Evolutionary conservation across 2,888 invertebrate species (phyloP).

Genomic region (Xestia ashworthii): DNA sequence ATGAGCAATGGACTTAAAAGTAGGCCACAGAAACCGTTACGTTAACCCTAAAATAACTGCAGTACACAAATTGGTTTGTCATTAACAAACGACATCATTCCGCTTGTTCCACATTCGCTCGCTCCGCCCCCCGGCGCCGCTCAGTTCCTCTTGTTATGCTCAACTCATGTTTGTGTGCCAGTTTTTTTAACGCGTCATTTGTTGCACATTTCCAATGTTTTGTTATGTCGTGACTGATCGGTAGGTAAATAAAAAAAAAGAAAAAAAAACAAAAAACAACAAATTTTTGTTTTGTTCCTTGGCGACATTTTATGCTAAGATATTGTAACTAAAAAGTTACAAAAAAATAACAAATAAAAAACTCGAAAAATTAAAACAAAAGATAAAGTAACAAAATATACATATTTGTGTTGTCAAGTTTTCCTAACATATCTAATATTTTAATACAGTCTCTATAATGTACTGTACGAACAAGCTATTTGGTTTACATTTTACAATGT

Average conservation of each 20-base stretch:
- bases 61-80: slow-evolving; percentile 62
- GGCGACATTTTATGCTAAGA: background rate
- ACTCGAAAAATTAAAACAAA: too few species aligned
- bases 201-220: slow-evolving; percentile 46
- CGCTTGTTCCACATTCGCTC: slow-evolving; percentile 64
- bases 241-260: too few species aligned
- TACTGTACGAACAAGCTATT: background rate
- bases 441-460: background rate
- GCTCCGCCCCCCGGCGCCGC: slow-evolving; percentile 58
- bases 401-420: too few species aligned
- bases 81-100: slow-evolving; percentile 64
- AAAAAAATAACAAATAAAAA: background rate
- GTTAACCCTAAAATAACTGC: slow-evolving; percentile 49
- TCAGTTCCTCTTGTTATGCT: slow-evolving; percentile 79
- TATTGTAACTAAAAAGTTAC: background rate
- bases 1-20: slow-evolving; percentile 45
- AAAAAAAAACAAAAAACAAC: too few species aligned
- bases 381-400: background rate
- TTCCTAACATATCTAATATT: background rate
- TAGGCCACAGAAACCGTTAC: slow-evolving; percentile 47
- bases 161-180: slow-evolving; percentile 71
- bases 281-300: background rate
- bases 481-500: too few species aligned
- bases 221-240: slow-evolving; percentile 27
- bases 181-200: slow-evolving; percentile 57